A percentile compares a stretch with the other conserved stretches of the same genome.
These are phyloP conservation scores for Meandrusa payeni DNA, from an alignment of 2,888 invertebrate genomes.

Conservation along the genomic window DNA sequence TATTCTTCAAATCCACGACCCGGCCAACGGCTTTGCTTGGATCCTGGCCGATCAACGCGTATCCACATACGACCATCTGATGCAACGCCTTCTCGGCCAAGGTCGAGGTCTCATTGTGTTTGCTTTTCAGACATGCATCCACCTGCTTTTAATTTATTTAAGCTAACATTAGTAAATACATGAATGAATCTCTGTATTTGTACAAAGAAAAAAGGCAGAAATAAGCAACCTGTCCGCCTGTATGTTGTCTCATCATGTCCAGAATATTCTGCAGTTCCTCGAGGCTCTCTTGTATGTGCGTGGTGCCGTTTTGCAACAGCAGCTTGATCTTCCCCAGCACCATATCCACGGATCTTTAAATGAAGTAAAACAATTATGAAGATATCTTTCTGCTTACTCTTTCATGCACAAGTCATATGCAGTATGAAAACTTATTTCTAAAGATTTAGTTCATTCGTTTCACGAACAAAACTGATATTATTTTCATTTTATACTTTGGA, in stretches of 20 bases:
- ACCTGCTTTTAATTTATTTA: conserved; percentile 36
- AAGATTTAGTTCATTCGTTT: too few species aligned
- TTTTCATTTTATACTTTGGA: too few species aligned
- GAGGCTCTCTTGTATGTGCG: conserved; percentile 59
- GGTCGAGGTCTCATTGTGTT: conserved; percentile 52
- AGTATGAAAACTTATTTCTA: too few species aligned
- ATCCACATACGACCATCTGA: conserved; percentile 73
- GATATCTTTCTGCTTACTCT: too few species aligned
- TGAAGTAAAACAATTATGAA: neutral
- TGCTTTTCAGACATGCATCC: conserved; percentile 47
- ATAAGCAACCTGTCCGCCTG: conserved; percentile 45
- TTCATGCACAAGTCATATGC: too few species aligned
- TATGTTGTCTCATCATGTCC: conserved; percentile 44
- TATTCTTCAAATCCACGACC: conserved; percentile 54
- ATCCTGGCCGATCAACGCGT: conserved; percentile 71
- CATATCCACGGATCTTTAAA: conserved; percentile 60
- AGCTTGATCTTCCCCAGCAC: conserved; percentile 62
- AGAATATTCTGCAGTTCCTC: conserved; percentile 48
- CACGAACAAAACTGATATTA: too few species aligned
- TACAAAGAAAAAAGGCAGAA: too few species aligned
- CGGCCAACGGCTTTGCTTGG: conserved; percentile 58
- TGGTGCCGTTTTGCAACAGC: conserved; percentile 63
- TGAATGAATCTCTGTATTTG: too few species aligned
- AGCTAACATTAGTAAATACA: too few species aligned
- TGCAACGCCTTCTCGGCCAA: conserved; percentile 70